These are phyloP conservation scores for Wiebesia pumilae DNA, from an alignment of 1,140 invertebrate genomes.

Conservation along the genomic window DNA sequence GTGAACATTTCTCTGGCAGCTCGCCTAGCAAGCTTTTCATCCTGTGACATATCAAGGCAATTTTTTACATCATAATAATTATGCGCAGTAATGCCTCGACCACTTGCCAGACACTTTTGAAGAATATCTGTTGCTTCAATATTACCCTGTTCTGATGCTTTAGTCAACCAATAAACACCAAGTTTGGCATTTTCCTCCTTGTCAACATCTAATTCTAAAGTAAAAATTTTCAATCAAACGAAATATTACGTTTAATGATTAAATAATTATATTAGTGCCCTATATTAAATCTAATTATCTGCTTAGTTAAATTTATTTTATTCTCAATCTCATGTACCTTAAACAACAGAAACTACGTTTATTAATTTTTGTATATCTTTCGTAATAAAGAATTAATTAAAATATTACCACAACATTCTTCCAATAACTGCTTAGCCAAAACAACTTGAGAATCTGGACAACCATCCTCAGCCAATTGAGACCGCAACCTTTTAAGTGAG, in stretches of 20 bases:
- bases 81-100: conserved; percentile 86
- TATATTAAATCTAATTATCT: not conserved
- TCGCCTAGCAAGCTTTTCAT: conserved; percentile 89
- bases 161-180: conserved; percentile 91
- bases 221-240: conserved; percentile 43
- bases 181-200: conserved; percentile 79
- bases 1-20: conserved; percentile 90
- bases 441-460: conserved; percentile 88
- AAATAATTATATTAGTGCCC: not conserved
- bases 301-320: conserved; percentile 6
- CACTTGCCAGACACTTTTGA: conserved; percentile 84
- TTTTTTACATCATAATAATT: conserved; percentile 89
- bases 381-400: not conserved
- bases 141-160: conserved; percentile 92
- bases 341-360: conserved; percentile 1
- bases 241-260: conserved; percentile 68
- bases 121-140: conserved; percentile 88
- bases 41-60: conserved; percentile 86
- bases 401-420: conserved; percentile 80
- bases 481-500: conserved; percentile 80
- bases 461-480: conserved; percentile 85
- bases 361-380: not conserved
- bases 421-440: conserved; percentile 83
- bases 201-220: conserved; percentile 75
- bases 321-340: not conserved